Percentiles rank a stretch among this genome's conserved stretches.
Evolutionary conservation across 2,888 invertebrate species (phyloP).

Genomic region (Archips crataeganus): DNA sequence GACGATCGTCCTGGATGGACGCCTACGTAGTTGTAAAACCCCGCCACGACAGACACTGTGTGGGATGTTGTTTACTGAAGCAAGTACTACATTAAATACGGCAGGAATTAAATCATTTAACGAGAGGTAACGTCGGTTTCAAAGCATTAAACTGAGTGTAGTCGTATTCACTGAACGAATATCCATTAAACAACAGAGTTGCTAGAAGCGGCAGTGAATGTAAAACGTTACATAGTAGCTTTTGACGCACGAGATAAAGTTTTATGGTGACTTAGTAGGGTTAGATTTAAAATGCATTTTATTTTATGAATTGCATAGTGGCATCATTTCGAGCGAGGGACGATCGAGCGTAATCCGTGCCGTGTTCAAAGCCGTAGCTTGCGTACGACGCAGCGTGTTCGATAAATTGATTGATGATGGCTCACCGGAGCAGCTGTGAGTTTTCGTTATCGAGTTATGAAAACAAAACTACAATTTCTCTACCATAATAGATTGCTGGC

Average conservation of each 20-base stretch:
- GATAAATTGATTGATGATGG: conserved; percentile 28
- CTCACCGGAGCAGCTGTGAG: conserved; percentile 17
- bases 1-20: conserved; percentile 53
- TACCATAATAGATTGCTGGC: conserved; percentile 21
- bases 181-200: conserved; percentile 4
- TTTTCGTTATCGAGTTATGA: conserved; percentile 30
- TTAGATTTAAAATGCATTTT: background rate
- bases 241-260: background rate
- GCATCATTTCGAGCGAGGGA: background rate
- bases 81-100: conserved; percentile 15
- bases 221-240: conserved; percentile 19
- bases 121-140: background rate
- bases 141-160: conserved; percentile 4
- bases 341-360: background rate
- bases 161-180: background rate
- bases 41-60: conserved; percentile 38
- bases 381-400: conserved; percentile 11
- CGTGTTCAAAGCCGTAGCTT: conserved; percentile 9
- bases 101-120: background rate
- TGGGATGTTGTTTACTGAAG: conserved; percentile 47
- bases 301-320: background rate
- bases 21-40: conserved; percentile 43
- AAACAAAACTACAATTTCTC: conserved; percentile 19
- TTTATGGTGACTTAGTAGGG: background rate
- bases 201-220: background rate